These are phyloP conservation scores for Ginglymostoma cirratum DNA, from an alignment of 2,113 vertebrate species.

Conservation along the genomic window DNA sequence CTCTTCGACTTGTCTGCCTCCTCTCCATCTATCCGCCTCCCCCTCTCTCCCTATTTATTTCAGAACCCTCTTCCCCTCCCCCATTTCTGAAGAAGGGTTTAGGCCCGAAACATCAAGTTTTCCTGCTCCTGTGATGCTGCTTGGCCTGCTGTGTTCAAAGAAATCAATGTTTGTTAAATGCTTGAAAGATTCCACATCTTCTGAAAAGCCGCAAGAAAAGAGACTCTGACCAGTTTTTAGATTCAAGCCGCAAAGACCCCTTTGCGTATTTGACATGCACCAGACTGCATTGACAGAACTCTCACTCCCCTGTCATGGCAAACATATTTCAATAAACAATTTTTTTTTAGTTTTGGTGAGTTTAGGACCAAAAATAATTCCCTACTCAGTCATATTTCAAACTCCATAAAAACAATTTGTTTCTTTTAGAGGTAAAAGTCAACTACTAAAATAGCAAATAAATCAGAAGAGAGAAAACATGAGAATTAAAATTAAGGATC, in stretches of 20 bases:
- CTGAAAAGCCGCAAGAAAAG: constrained; percentile 40
- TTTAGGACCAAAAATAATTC: neutral
- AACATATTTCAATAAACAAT: constrained; percentile 7
- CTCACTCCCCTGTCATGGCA: neutral
- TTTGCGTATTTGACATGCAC: constrained; percentile 41
- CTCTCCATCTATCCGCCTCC: too few relatives aligned
- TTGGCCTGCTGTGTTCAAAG: too few relatives aligned
- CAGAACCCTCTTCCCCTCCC: too few relatives aligned
- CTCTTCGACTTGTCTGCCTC: too few relatives aligned
- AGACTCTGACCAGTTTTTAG: constrained; percentile 43
- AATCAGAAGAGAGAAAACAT: neutral
- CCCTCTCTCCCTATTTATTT: too few relatives aligned
- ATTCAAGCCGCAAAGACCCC: constrained; percentile 39
- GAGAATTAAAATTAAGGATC: neutral
- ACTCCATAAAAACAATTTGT: neutral
- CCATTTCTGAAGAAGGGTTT: too few relatives aligned
- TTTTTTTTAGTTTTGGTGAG: neutral
- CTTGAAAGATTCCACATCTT: constrained; percentile 42
- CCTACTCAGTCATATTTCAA: neutral
- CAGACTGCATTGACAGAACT: neutral
- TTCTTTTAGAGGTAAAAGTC: neutral
- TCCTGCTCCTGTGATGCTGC: too few relatives aligned
- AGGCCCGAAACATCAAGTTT: too few relatives aligned
- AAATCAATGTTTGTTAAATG: constrained; percentile 42
- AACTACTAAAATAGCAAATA: neutral